phyloP scores from a whole-genome alignment of 2,113 vertebrate genomes.

The Urocynchramus pylzowi region DNA sequence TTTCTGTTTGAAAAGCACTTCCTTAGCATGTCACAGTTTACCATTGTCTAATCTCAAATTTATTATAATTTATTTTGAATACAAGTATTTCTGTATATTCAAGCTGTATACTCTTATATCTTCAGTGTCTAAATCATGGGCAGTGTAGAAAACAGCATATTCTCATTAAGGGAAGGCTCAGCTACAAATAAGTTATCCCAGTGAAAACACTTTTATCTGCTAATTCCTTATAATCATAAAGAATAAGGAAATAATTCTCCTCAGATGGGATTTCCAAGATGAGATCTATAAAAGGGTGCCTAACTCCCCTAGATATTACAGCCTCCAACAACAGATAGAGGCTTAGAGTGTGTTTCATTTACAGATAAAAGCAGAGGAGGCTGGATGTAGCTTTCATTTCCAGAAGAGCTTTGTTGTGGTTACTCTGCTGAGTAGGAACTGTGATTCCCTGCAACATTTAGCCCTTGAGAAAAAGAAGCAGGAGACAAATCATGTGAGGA shows the following conservation, averaged over 20 bases:
- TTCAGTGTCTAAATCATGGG: background rate
- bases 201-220: constrained; percentile 21
- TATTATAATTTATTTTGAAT: background rate
- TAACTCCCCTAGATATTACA: constrained; percentile 32
- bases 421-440: background rate
- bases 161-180: constrained; percentile 4
- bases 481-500: constrained; percentile 29
- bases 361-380: constrained; percentile 39
- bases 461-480: constrained; percentile 39
- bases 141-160: background rate
- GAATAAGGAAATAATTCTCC: constrained; percentile 33
- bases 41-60: background rate
- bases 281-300: constrained; percentile 9
- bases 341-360: constrained; percentile 33
- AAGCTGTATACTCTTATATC: background rate
- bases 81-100: background rate
- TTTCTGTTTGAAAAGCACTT: background rate
- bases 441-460: constrained; percentile 34
- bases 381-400: constrained; percentile 44
- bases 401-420: constrained; percentile 46
- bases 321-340: constrained; percentile 4
- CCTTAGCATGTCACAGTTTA: background rate
- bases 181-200: constrained; percentile 1
- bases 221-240: constrained; percentile 19
- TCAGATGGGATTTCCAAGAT: constrained; percentile 19